Base-by-base conservation (phyloP, 2,888 invertebrate genomes). In the Lycia hirtaria region DNA sequence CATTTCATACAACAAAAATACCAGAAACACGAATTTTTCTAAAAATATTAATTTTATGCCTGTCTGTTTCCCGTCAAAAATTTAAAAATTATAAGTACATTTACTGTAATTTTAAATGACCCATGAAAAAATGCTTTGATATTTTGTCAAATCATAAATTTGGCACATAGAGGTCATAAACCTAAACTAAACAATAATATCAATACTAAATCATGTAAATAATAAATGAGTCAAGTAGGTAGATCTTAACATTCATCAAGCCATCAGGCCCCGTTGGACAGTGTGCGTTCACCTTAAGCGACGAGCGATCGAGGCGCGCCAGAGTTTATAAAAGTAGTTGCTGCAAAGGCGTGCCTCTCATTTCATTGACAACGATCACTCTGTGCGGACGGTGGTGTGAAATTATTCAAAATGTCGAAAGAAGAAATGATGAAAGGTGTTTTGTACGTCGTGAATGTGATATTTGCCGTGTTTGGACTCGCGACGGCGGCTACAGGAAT, bases 401-500 rank as follows among this genome's bases (percentile, higher is more conserved):
- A 51, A 47, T 41, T 32, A 33, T 19, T 2, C 2, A 17, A 64
- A 53, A 90, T 90, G 90, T 82, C 83, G 57, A 90, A 87, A 74
- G 91, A 91, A 63, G 90, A 90, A 15, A 64, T 89, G 61, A 78
- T 87, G 62, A 89, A 89, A 71, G 81, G 79, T 58, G 85, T 86
- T 65, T 77, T 91, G 20, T 90, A 90, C 68, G 77, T 88, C 51
- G 71, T 91, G 67, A 92, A 91, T 70, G 77, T 91, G 26, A 71
- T 91, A 22, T 92, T 86, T 78, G 91, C 88, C 20, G 76, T 92
- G 56, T 90, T 91, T 71, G 91, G 91, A 5, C 69, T 92, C 20
- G 80, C 85, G 52, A 87, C 89, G 24, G 88, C 89, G 1, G 88
- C 90, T 10, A 86, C 87, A 1, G 90, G 90, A 2, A 89, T 91